phyloP scores from a whole-genome alignment of 2,113 vertebrate genomes.

The Tautogolabrus adspersus region DNA sequence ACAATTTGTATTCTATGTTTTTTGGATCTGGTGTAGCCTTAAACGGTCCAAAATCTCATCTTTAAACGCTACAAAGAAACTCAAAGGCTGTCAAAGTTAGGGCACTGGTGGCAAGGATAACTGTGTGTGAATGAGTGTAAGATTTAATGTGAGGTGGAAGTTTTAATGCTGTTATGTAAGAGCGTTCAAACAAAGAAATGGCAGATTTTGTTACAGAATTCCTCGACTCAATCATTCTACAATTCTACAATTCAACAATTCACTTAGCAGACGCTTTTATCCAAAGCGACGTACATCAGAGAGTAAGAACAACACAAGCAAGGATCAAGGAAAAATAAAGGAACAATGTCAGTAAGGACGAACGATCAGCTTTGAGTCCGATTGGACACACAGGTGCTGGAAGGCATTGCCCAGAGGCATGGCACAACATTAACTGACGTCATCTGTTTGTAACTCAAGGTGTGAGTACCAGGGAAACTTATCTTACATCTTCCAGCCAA shows the following conservation, averaged over 20 bases:
- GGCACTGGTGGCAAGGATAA: not conserved
- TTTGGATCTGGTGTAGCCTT: not conserved
- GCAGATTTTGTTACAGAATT: conserved; percentile 13
- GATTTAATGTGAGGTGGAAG: not conserved
- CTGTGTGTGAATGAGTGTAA: not conserved
- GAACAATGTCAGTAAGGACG: too few relatives aligned
- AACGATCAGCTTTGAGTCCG: too few relatives aligned
- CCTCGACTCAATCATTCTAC: not conserved
- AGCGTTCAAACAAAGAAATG: not conserved
- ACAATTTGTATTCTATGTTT: not conserved
- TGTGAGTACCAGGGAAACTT: not conserved
- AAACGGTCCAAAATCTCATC: not conserved
- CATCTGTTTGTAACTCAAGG: conserved; percentile 5
- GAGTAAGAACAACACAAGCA: too few relatives aligned
- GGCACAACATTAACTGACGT: too few relatives aligned
- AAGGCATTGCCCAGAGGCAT: too few relatives aligned
- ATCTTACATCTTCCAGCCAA: not conserved
- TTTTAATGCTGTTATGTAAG: not conserved
- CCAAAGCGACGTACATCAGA: too few relatives aligned
- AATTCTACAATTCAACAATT: too few relatives aligned
- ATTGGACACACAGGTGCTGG: too few relatives aligned
- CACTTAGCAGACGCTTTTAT: too few relatives aligned
- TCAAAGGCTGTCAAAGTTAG: too few relatives aligned
- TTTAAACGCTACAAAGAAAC: too few relatives aligned
- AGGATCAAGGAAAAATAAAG: too few relatives aligned